These are phyloP conservation scores for Steinernema khuongi DNA, from an alignment of 1,140 invertebrate species.

Conservation along the genomic window DNA sequence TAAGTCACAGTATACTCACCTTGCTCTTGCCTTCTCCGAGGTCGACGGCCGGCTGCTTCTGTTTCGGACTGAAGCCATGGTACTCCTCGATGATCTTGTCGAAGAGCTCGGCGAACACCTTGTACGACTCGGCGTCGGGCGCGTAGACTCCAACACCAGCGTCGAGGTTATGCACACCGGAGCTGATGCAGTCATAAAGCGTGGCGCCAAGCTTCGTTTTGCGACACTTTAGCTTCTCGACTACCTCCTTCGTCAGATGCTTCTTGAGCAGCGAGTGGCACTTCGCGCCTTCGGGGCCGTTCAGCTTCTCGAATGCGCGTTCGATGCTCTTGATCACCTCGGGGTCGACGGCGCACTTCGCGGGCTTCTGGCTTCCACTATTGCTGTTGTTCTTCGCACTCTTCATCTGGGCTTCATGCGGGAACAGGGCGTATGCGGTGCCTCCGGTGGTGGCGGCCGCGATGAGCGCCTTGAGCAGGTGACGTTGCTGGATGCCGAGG, in stretches of 20 bases:
- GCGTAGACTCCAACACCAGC: constrained; percentile 88
- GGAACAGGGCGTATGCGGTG: not conserved
- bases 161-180: constrained; percentile 68
- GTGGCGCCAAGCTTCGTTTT: constrained; percentile 48
- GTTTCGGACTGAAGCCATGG: constrained; percentile 70
- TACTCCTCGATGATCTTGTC: constrained; percentile 95
- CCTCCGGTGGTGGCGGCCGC: not conserved
- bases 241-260: constrained; percentile 43
- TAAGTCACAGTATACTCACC: not conserved
- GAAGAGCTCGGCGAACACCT: constrained; percentile 80
- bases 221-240: constrained; percentile 36
- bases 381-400: not conserved
- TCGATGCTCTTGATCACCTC: constrained; percentile 20
- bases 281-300: constrained; percentile 29
- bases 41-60: constrained; percentile 82
- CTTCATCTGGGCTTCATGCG: not conserved
- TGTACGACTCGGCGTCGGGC: constrained; percentile 85
- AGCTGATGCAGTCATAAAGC: constrained; percentile 46
- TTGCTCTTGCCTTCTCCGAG: constrained; percentile 70
- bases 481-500: not conserved
- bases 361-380: too few species aligned
- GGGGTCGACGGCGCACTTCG: not conserved
- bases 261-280: constrained; percentile 55
- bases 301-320: constrained; percentile 33
- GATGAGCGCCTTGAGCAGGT: not conserved